Conservation (phyloP, 2,797 vertebrate species). For the Sphaeramia orbicularis region DNA sequence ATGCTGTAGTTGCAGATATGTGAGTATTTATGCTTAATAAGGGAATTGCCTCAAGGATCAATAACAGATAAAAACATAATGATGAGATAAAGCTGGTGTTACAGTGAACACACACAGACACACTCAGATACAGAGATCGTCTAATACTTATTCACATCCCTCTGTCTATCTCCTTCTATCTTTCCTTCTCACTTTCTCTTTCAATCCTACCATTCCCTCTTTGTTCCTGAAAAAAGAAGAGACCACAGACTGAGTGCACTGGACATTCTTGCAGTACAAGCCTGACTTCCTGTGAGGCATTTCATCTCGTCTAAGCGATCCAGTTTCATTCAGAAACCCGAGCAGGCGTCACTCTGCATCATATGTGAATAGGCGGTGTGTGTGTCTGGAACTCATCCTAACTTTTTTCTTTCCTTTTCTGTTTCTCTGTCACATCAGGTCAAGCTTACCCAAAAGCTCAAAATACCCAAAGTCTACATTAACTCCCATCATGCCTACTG, state of each 20-base stretch:
- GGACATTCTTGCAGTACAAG: constrained; percentile 33
- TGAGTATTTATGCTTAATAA: background rate
- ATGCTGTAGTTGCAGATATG: background rate
- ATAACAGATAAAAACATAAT: background rate
- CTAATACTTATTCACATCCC: constrained; percentile 3
- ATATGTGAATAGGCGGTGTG: constrained; percentile 6
- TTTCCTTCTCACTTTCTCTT: constrained; percentile 33
- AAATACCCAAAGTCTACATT: constrained; percentile 46
- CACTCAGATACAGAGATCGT: constrained; percentile 7
- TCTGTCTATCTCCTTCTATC: constrained; percentile 28
- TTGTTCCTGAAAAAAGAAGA: background rate
- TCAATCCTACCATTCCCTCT: constrained; percentile 16
- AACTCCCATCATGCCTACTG: constrained; percentile 36
- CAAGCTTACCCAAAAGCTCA: constrained; percentile 50
- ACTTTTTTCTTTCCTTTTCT: constrained; percentile 13
- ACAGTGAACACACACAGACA: background rate
- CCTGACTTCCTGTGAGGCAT: constrained; percentile 48
- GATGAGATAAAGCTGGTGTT: background rate
- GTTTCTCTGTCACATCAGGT: constrained; percentile 54
- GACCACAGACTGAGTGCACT: background rate
- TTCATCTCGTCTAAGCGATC: constrained; percentile 33
- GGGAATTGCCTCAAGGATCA: background rate
- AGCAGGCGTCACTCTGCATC: constrained; percentile 14
- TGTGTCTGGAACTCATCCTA: constrained; percentile 15
- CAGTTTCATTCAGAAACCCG: constrained; percentile 44